phyloP scores from a whole-genome alignment of 2,888 invertebrate genomes.

The Acleris sparsana region DNA sequence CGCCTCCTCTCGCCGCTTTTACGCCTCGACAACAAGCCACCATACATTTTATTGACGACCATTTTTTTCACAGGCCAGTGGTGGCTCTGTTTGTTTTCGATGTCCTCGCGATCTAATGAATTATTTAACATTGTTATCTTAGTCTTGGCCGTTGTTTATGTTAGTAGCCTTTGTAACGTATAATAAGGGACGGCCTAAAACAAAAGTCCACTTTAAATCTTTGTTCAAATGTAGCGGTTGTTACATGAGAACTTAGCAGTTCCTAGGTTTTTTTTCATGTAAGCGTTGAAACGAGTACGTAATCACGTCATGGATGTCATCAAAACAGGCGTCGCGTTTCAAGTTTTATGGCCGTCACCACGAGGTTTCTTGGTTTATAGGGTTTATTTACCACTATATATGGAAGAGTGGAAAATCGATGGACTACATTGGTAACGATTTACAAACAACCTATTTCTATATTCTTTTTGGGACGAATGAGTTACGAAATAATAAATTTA shows the following conservation, averaged over 20 bases:
- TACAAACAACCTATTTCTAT: slow-evolving; percentile 21
- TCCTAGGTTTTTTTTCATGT: neutral
- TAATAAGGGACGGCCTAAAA: slow-evolving; percentile 33
- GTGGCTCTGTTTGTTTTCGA: slow-evolving; percentile 55
- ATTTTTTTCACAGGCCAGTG: slow-evolving; percentile 50
- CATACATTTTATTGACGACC: slow-evolving; percentile 63
- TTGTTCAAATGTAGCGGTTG: slow-evolving; percentile 1
- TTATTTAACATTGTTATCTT: slow-evolving; percentile 62
- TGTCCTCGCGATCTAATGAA: slow-evolving; percentile 65
- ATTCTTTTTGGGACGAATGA: slow-evolving; percentile 29
- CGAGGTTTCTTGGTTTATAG: no score
- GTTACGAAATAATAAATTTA: slow-evolving; percentile 29
- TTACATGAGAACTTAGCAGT: neutral
- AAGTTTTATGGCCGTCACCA: no score
- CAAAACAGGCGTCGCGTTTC: no score
- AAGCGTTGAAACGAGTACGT: neutral
- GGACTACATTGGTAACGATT: slow-evolving; percentile 20
- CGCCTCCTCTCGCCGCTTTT: slow-evolving; percentile 47
- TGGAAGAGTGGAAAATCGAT: slow-evolving; percentile 16
- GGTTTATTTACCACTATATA: neutral
- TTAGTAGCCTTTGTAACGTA: slow-evolving; percentile 47
- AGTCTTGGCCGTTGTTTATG: slow-evolving; percentile 55
- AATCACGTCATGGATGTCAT: no score
- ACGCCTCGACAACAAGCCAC: slow-evolving; percentile 55
- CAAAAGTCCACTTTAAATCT: slow-evolving; percentile 25